Evolutionary conservation across 2,888 invertebrate genomes (phyloP), one percentile per base, ranked within the genome.

Genomic region (Oxycera nigricornis): DNA sequence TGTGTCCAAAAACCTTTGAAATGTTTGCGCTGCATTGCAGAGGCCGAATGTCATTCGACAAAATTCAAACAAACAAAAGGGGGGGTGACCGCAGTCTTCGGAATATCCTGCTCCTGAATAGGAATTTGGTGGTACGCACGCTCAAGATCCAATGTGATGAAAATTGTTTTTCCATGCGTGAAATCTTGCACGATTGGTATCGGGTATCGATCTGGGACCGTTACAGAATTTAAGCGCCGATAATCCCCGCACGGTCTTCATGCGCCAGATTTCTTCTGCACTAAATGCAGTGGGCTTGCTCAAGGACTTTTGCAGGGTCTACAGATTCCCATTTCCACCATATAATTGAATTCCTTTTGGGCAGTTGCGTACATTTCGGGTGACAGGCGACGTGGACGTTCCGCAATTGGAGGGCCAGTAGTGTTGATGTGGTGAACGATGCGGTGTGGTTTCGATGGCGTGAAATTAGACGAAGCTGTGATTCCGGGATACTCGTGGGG

Each of bases 221-320:
- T 85, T 11, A 55, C 65, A 0, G 75, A 72, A 57, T 82, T 82
- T 0, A 82, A 74, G 1, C 31, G 26, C 0, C 82, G 73, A 72
- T 80, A 82, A 41, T 83, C 80, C 0, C 81, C 81, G 65, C 81
- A 81, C 0, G 81, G 79, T 11, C 82, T 31, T 81, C 80, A 81
- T 17, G 2, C 30, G n/a, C 35, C 39, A 1, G 17, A 24, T n/a
- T 9, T 75, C 80, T 80, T 24, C 75, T 76, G 17, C 77, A 78
- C 74, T 80, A 65, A 68, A 80, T 80, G 0, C 85, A 55, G 77
- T 1, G 82, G 85, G 72, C 80, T 82, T 0, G 83, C 79, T 84
- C 82, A 85, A 0, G 79, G 76, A 31, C 82, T 82, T 7, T n/a
- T n/a, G n/a, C n/a, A n/a, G n/a, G n/a, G 84, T 3, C 83, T 78